Evolutionary conservation across 2,113 vertebrate species (phyloP).

Genomic region (Phoxinus phoxinus): DNA sequence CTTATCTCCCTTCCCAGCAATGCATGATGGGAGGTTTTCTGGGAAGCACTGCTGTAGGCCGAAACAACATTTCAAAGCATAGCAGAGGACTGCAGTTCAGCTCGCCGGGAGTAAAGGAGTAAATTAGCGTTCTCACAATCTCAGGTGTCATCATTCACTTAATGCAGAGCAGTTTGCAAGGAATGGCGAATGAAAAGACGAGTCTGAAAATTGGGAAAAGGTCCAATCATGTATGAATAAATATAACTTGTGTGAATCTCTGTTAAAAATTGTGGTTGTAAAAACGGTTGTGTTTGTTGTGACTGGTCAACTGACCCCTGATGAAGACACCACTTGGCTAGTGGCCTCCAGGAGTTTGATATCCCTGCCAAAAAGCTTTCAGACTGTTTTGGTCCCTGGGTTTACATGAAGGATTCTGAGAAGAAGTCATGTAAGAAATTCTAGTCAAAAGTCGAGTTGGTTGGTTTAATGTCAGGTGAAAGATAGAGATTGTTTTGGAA

Average conservation of each 20-base stretch:
- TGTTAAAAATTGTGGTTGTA: not conserved
- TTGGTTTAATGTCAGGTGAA: not conserved
- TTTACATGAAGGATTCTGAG: not conserved
- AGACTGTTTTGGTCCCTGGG: not conserved
- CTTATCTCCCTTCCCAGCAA: slow-evolving; percentile 30
- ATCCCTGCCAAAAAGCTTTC: not conserved
- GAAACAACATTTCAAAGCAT: slow-evolving; percentile 16
- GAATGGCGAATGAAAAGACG: not conserved
- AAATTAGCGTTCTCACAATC: not conserved
- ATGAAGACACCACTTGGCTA: not conserved
- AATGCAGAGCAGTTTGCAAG: not conserved
- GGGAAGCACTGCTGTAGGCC: slow-evolving; percentile 48
- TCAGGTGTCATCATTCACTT: slow-evolving; percentile 2
- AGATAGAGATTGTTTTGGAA: not conserved
- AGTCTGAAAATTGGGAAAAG: not conserved
- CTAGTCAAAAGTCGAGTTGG: not conserved
- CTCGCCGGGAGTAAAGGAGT: no score
- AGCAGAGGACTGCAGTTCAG: not conserved
- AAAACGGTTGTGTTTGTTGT: not conserved
- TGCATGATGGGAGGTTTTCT: slow-evolving; percentile 27
- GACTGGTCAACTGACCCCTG: not conserved
- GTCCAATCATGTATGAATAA: not conserved
- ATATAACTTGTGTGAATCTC: not conserved
- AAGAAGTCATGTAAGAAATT: not conserved
- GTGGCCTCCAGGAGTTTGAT: not conserved